Percentiles rank a stretch among this genome's conserved stretches.
phyloP scores from a whole-genome alignment of 1,140 invertebrate species.

The Rhizoglyphus robini region DNA sequence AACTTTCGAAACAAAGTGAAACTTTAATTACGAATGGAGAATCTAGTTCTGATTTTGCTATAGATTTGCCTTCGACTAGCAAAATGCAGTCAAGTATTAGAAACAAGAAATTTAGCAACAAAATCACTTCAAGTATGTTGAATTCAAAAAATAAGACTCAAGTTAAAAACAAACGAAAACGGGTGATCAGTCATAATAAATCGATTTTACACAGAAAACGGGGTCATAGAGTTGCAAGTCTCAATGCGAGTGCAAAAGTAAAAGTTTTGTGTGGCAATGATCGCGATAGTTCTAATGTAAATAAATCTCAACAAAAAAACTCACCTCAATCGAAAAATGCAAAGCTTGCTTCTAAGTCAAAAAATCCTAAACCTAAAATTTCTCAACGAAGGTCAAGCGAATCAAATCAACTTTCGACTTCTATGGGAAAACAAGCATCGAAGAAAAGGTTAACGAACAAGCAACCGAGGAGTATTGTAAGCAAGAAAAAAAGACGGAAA shows the following conservation, averaged over 20 bases:
- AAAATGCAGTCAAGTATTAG: no score
- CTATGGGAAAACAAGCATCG: no score
- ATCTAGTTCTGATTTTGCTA: no score
- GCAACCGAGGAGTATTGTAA: background rate
- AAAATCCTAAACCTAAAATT: background rate
- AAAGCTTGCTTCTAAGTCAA: background rate
- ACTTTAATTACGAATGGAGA: no score
- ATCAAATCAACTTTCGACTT: background rate
- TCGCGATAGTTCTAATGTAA: conserved; percentile 5
- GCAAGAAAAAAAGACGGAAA: conserved; percentile 17
- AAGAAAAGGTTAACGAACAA: conserved; percentile 15
- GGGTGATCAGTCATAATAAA: background rate
- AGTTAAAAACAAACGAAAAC: background rate
- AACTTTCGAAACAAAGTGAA: no score
- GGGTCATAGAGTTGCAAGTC: conserved; percentile 55
- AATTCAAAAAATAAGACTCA: background rate
- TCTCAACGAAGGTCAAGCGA: background rate
- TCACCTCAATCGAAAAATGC: background rate
- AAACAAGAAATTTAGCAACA: no score
- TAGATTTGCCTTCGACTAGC: no score
- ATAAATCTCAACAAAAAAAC: background rate
- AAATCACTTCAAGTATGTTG: background rate
- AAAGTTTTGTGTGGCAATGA: conserved; percentile 81
- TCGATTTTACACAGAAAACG: background rate
- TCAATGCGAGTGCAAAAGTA: conserved; percentile 79